phyloP scores from a whole-genome alignment of 2,797 vertebrate genomes.

The Enoplosus armatus region DNA sequence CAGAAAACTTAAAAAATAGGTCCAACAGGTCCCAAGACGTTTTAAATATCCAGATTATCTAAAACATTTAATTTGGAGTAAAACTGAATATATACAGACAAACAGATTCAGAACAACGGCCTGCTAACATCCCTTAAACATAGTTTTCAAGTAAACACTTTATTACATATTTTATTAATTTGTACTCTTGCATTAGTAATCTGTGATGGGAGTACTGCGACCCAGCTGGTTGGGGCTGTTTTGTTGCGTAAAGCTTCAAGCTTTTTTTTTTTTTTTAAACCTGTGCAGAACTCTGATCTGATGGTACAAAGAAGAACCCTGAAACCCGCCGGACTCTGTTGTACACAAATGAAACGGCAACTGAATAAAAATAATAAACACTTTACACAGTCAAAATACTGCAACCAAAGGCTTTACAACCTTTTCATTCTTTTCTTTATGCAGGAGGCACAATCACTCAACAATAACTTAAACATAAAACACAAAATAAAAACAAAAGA shows the following conservation, averaged over 20 bases:
- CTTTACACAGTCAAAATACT: constrained; percentile 6
- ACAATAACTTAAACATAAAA: constrained; percentile 27
- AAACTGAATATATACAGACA: neutral
- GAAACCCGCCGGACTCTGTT: constrained; percentile 20
- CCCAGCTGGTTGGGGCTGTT: neutral
- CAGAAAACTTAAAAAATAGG: neutral
- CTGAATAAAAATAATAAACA: neutral
- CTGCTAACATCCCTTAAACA: neutral
- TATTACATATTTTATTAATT: neutral
- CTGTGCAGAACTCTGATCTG: neutral
- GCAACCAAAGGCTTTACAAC: neutral
- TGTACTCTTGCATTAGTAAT: fast-evolving
- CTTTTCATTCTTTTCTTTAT: neutral
- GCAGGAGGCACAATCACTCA: constrained; percentile 40
- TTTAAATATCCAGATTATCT: neutral
- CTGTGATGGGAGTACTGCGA: neutral
- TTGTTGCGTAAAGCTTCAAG: no score
- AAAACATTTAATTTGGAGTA: neutral
- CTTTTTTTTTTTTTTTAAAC: no score
- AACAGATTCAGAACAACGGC: neutral
- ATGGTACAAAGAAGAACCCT: neutral
- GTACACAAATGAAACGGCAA: neutral
- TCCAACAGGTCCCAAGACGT: neutral
- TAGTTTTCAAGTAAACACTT: neutral
- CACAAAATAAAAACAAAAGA: neutral